phyloP scores from a whole-genome alignment of 1,140 invertebrate species.

The Drosophila tani region DNA sequence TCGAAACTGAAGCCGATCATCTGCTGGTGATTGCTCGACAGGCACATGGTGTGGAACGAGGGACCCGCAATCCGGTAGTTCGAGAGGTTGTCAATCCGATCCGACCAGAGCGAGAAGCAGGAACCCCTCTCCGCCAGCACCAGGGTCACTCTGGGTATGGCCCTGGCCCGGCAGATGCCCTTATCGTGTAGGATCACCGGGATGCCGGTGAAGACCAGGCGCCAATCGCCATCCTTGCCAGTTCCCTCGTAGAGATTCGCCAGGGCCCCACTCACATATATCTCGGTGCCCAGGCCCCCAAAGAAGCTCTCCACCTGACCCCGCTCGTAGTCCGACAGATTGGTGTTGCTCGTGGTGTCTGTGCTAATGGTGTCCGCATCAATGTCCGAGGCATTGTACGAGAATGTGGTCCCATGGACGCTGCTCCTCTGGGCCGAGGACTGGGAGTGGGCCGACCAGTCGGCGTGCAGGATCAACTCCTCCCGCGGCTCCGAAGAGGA shows the following conservation, averaged over 20 bases:
- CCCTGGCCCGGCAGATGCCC: slow-evolving; percentile 89
- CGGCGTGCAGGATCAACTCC: slow-evolving; percentile 71
- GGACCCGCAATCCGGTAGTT: slow-evolving; percentile 88
- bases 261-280: slow-evolving; percentile 92
- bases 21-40: slow-evolving; percentile 86
- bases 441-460: slow-evolving; percentile 78
- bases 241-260: slow-evolving; percentile 91
- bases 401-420: slow-evolving; percentile 72
- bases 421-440: slow-evolving; percentile 74
- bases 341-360: slow-evolving; percentile 84
- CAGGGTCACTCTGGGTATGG: slow-evolving; percentile 90
- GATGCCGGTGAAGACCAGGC: slow-evolving; percentile 92
- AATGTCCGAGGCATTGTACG: slow-evolving; percentile 78
- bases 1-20: slow-evolving; percentile 92
- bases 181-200: slow-evolving; percentile 92
- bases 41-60: slow-evolving; percentile 93
- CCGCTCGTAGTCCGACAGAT: slow-evolving; percentile 89
- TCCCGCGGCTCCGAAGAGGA: slow-evolving; percentile 81
- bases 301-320: slow-evolving; percentile 93
- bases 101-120: slow-evolving; percentile 94
- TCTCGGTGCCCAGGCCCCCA: slow-evolving; percentile 91
- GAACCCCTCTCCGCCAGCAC: slow-evolving; percentile 93
- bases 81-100: slow-evolving; percentile 91
- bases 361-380: slow-evolving; percentile 81
- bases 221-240: slow-evolving; percentile 88